These are phyloP conservation scores for Hephaestus fuliginosus DNA, from an alignment of 2,797 vertebrate genomes.

Conservation along the genomic window DNA sequence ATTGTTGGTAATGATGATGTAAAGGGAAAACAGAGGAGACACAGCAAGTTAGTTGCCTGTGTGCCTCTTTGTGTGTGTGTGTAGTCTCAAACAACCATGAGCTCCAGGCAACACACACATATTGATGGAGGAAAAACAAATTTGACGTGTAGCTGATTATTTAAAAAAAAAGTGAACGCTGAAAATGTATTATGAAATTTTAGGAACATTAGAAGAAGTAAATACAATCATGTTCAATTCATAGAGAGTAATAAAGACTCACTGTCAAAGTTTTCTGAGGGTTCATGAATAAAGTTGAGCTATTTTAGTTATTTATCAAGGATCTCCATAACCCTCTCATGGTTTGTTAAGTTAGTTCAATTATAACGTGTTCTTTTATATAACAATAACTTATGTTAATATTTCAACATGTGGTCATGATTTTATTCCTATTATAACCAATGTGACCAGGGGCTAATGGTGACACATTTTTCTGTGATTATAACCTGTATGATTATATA, in stretches of 20 bases:
- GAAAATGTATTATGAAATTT: background rate
- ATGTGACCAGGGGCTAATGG: too few species aligned
- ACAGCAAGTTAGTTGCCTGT: constrained; percentile 16
- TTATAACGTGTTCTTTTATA: too few species aligned
- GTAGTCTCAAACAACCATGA: background rate
- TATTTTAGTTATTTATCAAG: background rate
- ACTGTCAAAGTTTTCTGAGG: background rate
- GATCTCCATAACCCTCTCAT: too few species aligned
- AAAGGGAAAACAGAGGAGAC: constrained; percentile 40
- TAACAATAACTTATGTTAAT: too few species aligned
- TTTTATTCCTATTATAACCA: too few species aligned
- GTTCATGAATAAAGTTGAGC: background rate
- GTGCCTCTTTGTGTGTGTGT: background rate
- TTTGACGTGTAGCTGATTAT: background rate
- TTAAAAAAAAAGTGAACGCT: background rate
- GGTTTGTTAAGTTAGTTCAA: too few species aligned
- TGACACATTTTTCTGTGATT: too few species aligned
- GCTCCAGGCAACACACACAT: background rate
- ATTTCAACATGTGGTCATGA: too few species aligned
- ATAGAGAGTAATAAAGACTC: background rate
- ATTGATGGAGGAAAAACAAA: background rate
- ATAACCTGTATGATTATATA: too few species aligned
- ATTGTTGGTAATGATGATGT: constrained; percentile 61
- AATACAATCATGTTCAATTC: background rate
- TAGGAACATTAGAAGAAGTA: background rate